phyloP scores from a whole-genome alignment of 2,113 vertebrate species.

The Bolborhynchus lineola region DNA sequence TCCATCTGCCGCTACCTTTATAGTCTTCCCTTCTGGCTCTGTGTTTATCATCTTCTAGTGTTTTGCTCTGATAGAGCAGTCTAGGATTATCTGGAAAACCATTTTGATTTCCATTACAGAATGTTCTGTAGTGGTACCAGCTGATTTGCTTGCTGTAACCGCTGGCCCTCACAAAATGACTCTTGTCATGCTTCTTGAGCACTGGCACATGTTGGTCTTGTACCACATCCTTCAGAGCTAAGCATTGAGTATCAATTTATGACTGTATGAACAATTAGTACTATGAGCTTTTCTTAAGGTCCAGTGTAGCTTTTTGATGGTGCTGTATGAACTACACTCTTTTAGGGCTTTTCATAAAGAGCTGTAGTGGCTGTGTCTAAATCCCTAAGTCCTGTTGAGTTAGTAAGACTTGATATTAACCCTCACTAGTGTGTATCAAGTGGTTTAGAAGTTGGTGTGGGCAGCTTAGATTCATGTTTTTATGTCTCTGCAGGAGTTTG shows the following conservation, averaged over 20 bases:
- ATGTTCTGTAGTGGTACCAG: neutral
- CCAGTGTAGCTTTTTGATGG: neutral
- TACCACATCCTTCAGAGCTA: neutral
- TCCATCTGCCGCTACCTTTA: accelerated
- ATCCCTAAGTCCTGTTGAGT: neutral
- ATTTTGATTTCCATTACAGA: neutral
- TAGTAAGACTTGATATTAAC: neutral
- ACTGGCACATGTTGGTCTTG: neutral
- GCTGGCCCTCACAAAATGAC: neutral
- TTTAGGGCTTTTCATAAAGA: neutral
- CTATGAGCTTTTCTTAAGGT: neutral
- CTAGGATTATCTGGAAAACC: neutral
- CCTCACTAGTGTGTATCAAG: neutral
- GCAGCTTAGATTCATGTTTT: neutral
- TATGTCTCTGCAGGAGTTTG: neutral
- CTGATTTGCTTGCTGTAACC: neutral
- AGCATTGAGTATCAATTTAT: neutral
- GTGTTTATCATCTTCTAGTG: neutral
- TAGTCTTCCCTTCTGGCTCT: neutral
- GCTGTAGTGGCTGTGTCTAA: neutral
- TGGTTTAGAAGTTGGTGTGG: neutral
- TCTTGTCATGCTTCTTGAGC: neutral
- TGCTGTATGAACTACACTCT: neutral
- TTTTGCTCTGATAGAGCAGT: neutral
- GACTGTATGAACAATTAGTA: accelerated